Percentiles rank a stretch among this genome's conserved stretches.
phyloP scores from a whole-genome alignment of 2,888 invertebrate genomes.

The Epirrita christyi region DNA sequence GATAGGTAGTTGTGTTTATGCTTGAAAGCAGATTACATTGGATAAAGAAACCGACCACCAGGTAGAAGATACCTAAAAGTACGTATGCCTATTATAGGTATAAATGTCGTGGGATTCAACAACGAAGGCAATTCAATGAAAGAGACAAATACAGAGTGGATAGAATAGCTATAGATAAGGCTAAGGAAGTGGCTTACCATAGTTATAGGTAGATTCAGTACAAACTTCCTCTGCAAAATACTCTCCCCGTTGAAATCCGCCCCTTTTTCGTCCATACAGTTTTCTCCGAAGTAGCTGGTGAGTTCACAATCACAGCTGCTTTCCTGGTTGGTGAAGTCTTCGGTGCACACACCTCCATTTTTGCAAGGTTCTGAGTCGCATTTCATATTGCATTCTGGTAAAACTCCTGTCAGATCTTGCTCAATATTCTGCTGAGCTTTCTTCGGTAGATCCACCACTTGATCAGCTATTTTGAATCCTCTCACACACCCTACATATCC shows the following conservation, averaged over 20 bases:
- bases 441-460: slow-evolving; percentile 90
- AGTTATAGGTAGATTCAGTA: slow-evolving; percentile 88
- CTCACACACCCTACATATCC: slow-evolving; percentile 95
- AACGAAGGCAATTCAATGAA: too few species aligned
- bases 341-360: slow-evolving; percentile 94
- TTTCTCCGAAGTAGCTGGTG: slow-evolving; percentile 95
- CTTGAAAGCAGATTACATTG: too few species aligned
- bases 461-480: slow-evolving; percentile 93
- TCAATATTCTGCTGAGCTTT: slow-evolving; percentile 88
- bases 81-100: too few species aligned
- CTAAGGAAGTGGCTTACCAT: slow-evolving; percentile 51
- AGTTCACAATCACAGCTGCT: slow-evolving; percentile 95
- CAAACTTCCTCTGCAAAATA: slow-evolving; percentile 91
- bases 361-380: slow-evolving; percentile 95
- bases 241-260: slow-evolving; percentile 96
- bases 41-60: too few species aligned
- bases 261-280: slow-evolving; percentile 95
- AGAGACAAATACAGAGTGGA: too few species aligned
- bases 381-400: slow-evolving; percentile 94
- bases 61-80: too few species aligned
- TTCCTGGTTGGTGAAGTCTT: slow-evolving; percentile 94
- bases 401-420: slow-evolving; percentile 88
- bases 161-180: too few species aligned
- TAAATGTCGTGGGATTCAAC: too few species aligned
- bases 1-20: background rate